phyloP scores from a whole-genome alignment of 2,113 vertebrate genomes.

The Reinhardtius hippoglossoides region DNA sequence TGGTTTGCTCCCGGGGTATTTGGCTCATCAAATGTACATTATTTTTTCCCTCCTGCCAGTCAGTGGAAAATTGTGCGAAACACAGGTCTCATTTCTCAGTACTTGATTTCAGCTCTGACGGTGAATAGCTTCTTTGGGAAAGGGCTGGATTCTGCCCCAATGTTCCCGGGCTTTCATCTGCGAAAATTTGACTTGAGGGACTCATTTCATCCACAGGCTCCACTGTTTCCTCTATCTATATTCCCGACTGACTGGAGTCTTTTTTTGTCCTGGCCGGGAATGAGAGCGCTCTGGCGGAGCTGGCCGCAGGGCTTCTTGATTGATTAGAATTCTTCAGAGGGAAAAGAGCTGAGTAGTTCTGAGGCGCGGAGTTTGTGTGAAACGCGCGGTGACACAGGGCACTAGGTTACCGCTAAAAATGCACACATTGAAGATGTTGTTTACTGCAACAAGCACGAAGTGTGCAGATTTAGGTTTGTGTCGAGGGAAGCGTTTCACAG shows the following conservation, averaged over 20 bases:
- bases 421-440: conserved; percentile 54
- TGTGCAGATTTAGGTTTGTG: conserved; percentile 50
- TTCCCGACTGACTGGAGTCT: conserved; percentile 45
- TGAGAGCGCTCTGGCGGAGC: conserved; percentile 60
- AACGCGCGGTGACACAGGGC: conserved; percentile 56
- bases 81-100: conserved; percentile 32
- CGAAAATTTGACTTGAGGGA: conserved; percentile 61
- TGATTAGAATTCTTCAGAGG: conserved; percentile 73
- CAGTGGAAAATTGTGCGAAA: conserved; percentile 25
- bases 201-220: conserved; percentile 55
- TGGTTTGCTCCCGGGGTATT: conserved; percentile 28
- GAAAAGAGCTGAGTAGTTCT: conserved; percentile 59
- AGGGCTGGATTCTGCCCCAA: conserved; percentile 33
- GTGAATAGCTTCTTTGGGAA: conserved; percentile 30
- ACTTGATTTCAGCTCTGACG: conserved; percentile 29
- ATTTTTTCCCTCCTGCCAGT: neutral
- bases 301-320: conserved; percentile 66
- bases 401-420: conserved; percentile 39
- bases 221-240: conserved; percentile 56
- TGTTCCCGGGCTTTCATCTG: conserved; percentile 60
- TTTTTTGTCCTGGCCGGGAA: conserved; percentile 55
- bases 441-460: conserved; percentile 61
- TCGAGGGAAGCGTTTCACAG: conserved; percentile 52
- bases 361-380: conserved; percentile 50
- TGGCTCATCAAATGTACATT: conserved; percentile 23